phyloP scores from a whole-genome alignment of 2,797 vertebrate species.

The Hypotaenidia philippensis region DNA sequence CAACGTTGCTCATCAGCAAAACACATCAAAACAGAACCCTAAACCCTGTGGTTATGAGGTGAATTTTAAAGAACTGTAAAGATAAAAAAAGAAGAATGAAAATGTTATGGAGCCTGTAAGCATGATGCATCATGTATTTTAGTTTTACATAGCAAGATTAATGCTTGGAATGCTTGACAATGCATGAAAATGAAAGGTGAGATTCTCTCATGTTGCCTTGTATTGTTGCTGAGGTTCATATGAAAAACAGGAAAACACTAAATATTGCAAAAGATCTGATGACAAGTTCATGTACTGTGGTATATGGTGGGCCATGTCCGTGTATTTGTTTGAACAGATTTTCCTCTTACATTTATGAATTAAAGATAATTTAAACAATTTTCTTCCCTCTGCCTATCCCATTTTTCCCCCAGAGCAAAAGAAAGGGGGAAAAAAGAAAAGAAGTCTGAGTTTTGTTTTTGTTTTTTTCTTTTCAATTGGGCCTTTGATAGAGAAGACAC shows the following conservation, averaged over 20 bases:
- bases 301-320: rapidly evolving
- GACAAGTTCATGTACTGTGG: neutral
- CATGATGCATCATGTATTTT: neutral
- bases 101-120: rapidly evolving
- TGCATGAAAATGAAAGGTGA: neutral
- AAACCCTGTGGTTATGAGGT: neutral
- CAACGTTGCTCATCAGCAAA: neutral
- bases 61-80: neutral
- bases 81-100: neutral
- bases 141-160: neutral
- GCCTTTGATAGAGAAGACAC: neutral
- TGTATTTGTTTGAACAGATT: neutral
- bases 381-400: rapidly evolving
- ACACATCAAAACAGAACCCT: neutral
- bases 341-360: neutral
- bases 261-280: neutral
- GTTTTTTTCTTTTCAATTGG: neutral
- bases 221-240: neutral
- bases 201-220: neutral
- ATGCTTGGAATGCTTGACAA: neutral
- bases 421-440: neutral
- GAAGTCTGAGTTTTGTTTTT: neutral
- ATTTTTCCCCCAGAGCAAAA: neutral
- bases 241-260: neutral
- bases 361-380: neutral